A percentile compares a stretch with the other conserved stretches of the same genome.
These are phyloP conservation scores for Iphiclides podalirius DNA, from an alignment of 2,888 invertebrate genomes.

Conservation along the genomic window DNA sequence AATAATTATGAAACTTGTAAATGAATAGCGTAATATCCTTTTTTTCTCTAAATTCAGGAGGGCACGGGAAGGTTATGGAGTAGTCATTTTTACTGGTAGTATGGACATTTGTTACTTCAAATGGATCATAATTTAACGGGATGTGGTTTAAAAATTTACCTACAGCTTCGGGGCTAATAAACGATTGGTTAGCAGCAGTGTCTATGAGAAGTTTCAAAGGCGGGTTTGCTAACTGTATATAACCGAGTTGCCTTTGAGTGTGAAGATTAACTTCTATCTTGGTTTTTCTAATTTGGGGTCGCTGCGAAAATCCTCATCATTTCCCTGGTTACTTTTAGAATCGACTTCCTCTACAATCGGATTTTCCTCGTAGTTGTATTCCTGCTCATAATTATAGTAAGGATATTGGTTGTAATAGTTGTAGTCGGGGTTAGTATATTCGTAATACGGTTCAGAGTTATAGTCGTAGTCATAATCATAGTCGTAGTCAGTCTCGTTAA, in stretches of 20 bases:
- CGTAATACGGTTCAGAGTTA: not conserved
- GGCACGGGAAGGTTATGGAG: not conserved
- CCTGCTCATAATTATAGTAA: not conserved
- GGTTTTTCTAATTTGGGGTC: not conserved
- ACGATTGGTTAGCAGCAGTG: not conserved
- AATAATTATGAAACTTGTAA: not conserved
- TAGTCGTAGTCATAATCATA: not conserved
- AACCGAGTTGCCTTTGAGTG: slow-evolving; percentile 4
- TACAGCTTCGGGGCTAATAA: not conserved
- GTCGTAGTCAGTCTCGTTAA: slow-evolving; percentile 1
- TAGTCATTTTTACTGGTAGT: not conserved
- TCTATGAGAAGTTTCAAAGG: not conserved
- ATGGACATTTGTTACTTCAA: not conserved
- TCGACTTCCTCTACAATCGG: not conserved
- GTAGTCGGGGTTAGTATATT: not conserved
- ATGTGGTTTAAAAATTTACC: not conserved
- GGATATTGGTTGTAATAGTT: not conserved
- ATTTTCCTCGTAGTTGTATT: not conserved
- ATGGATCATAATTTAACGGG: not conserved
- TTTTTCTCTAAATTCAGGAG: not conserved
- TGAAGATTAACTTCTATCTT: slow-evolving; percentile 8
- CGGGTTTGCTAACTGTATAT: slow-evolving; percentile 6
- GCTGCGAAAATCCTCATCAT: slow-evolving; percentile 1
- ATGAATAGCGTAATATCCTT: not conserved
- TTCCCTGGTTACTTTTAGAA: not conserved